Evolutionary conservation across 2,888 invertebrate genomes (phyloP).

Genomic region (Podabrus alpinus): DNA sequence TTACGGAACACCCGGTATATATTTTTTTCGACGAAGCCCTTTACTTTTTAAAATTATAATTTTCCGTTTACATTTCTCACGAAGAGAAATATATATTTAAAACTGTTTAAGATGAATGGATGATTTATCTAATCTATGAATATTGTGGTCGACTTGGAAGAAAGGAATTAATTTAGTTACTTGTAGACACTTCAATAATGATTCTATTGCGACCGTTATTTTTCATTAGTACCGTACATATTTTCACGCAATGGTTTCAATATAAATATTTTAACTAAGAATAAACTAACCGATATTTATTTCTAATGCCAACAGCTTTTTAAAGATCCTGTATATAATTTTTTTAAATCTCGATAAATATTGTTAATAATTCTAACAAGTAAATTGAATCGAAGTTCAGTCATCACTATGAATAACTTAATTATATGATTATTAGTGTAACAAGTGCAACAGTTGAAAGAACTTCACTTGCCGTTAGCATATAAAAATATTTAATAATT

Average conservation of each 20-base stretch:
- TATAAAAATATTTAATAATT: background rate
- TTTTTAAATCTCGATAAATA: background rate
- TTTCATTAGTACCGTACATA: background rate
- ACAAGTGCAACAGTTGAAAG: constrained; percentile 12
- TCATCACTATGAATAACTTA: constrained; percentile 11
- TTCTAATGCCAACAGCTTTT: background rate
- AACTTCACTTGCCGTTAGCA: constrained; percentile 2
- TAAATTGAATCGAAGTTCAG: background rate
- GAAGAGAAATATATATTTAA: background rate
- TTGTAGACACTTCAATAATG: background rate
- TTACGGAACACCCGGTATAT: no score
- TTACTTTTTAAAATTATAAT: no score
- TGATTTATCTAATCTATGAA: background rate
- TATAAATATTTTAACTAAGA: background rate
- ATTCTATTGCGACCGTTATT: background rate
- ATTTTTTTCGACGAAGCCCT: no score
- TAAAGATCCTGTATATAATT: background rate
- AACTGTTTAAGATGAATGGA: background rate
- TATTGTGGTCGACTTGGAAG: background rate
- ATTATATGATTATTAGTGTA: constrained; percentile 20
- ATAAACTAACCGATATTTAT: background rate
- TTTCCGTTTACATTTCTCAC: no score
- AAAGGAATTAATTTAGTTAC: background rate
- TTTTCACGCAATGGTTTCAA: background rate
- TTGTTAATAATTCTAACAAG: background rate